Conservation (phyloP, 2,113 vertebrate species). For the Aptenodytes forsteri region DNA sequence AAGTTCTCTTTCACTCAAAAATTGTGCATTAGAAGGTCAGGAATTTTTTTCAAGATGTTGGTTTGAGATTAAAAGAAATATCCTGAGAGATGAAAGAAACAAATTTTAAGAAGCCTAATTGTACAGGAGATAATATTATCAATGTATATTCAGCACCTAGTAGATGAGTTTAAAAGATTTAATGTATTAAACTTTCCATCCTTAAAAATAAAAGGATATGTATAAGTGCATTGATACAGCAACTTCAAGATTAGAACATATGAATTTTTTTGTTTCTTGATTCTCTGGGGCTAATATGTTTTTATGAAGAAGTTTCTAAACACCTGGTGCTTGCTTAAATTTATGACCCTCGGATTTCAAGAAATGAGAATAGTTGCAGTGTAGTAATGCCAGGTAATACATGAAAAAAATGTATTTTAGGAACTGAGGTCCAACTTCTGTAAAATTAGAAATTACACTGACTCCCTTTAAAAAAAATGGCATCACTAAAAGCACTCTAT, state of each 20-base stretch:
- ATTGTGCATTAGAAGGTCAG: neutral
- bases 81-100: neutral
- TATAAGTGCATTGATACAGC: neutral
- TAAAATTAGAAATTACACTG: neutral
- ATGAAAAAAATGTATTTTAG: neutral
- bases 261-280: neutral
- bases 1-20: neutral
- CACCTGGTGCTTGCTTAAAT: neutral
- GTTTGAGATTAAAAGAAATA: neutral
- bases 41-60: neutral
- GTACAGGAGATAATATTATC: neutral
- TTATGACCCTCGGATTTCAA: neutral
- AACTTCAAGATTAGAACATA: neutral
- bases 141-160: neutral
- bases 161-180: neutral
- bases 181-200: neutral
- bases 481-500: neutral
- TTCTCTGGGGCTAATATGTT: neutral
- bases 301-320: neutral
- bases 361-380: neutral
- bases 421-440: neutral
- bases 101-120: neutral
- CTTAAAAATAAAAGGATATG: neutral
- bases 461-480: neutral
- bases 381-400: neutral